Evolutionary conservation across 2,113 vertebrate species (phyloP), one percentile per base, ranked within the genome.

Genomic region (Lichenostomus cassidix): DNA sequence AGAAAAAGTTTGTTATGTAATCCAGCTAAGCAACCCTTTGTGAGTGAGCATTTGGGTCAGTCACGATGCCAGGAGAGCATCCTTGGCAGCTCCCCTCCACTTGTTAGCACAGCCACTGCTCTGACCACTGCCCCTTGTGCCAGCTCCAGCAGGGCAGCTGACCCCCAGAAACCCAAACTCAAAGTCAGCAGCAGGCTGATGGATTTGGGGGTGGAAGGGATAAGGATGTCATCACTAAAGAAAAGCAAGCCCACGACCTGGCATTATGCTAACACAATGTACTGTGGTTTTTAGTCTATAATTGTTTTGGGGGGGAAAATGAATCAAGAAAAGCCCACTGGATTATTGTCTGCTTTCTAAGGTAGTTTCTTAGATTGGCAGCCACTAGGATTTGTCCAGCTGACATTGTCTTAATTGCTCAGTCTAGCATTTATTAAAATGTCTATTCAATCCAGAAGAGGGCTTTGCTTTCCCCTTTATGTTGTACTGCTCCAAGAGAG

Each of bases 331-430:
- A 69, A 62, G 15, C 4, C 37, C 33, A 55, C 16, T 39, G 28
- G 25, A 68, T 82, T 83, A 74, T 39, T 78, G 49, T 20, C 58
- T 71, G 53, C 29, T 90, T 95, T 83, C 85, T 88, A 50, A 86
- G 85, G 60, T 39, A 73, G 25, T 80, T 90, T 73, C 63, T 69
- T 10, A 58, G 71, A 92, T 2, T 73, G 68, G 46, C 58, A 90
- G 75, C 23, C 42, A 74, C 31, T 49, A 73, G 85, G 3, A 76
- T 37, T 31, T 31, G 9, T 29, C n/a, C 29, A 62, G 50, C 15
- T 55, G 33, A 41, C 21, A 18, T 0, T 69, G 50, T 17, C 28
- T 83, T 73, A 88, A 90, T 69, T 83, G 46, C 46, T 50, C 47
- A 55, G 31, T 19, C 23, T 65, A 78, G 33, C 28, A 24, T 35